These are phyloP conservation scores for Tinea semifulvella DNA, from an alignment of 2,888 invertebrate genomes.

Conservation along the genomic window DNA sequence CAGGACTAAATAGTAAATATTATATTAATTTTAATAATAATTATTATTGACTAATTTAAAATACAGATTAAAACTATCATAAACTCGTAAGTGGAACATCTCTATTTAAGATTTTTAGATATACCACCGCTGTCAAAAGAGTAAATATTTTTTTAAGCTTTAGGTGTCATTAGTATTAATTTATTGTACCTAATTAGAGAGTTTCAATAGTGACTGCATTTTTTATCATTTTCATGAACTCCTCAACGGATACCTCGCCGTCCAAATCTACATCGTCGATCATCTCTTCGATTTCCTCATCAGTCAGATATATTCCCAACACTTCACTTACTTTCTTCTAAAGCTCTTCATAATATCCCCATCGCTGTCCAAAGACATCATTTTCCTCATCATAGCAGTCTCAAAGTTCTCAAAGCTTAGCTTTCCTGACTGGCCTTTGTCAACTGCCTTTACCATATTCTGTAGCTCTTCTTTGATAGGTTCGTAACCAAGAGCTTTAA, in stretches of 20 bases:
- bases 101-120: no score
- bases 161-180: no score
- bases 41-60: no score
- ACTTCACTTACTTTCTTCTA: conserved; percentile 40
- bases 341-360: conserved; percentile 61
- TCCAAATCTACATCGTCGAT: conserved; percentile 56
- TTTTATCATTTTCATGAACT: conserved; percentile 58
- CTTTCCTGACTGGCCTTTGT: conserved; percentile 46
- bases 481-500: conserved; percentile 60
- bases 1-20: no score
- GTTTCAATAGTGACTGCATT: conserved; percentile 46
- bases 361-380: conserved; percentile 49
- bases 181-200: no score
- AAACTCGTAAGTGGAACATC: no score
- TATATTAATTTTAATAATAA: no score
- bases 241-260: conserved; percentile 44
- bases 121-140: no score
- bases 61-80: no score
- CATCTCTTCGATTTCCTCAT: conserved; percentile 61
- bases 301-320: conserved; percentile 40
- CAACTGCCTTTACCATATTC: conserved; percentile 47
- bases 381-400: conserved; percentile 56
- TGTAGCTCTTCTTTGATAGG: conserved; percentile 55
- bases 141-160: no score
- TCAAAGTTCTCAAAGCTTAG: conserved; percentile 56